Evolutionary conservation across 2,888 invertebrate species (phyloP).

Genomic region (Caenorhabditis drosophilae): DNA sequence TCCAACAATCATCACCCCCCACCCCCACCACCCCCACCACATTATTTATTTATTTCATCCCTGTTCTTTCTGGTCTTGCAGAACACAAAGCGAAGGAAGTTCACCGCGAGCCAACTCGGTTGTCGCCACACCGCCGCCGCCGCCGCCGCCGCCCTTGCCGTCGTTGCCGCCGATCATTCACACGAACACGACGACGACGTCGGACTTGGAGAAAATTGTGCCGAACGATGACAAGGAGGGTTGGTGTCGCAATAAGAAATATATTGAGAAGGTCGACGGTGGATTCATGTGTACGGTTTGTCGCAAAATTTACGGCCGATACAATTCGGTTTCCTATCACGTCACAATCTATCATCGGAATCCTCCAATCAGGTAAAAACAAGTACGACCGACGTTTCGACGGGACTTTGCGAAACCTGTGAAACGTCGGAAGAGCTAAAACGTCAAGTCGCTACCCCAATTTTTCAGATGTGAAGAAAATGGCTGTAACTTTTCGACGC

Average conservation of each 20-base stretch:
- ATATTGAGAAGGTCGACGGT: conserved; percentile 62
- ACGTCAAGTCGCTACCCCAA: neutral
- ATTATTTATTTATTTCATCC: no score
- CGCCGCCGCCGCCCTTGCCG: no score
- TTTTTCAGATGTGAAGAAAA: conserved; percentile 60
- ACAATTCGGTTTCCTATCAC: conserved; percentile 69
- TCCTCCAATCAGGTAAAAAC: conserved; percentile 62
- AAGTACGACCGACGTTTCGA: no score
- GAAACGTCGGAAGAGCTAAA: no score
- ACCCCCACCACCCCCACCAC: no score
- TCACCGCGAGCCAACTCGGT: conserved; percentile 38
- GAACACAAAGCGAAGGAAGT: conserved; percentile 29
- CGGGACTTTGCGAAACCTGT: no score
- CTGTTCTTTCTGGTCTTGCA: no score
- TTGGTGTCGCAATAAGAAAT: conserved; percentile 69
- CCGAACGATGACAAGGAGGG: conserved; percentile 68
- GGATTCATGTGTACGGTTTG: conserved; percentile 67
- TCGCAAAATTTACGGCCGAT: conserved; percentile 67
- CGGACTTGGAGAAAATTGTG: conserved; percentile 51
- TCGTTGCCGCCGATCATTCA: no score
- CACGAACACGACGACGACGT: no score
- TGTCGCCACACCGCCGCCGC: conserved; percentile 26
- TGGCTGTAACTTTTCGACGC: conserved; percentile 67
- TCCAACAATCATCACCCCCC: no score
- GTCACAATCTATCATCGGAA: conserved; percentile 70